A percentile compares a stretch with the other conserved stretches of the same genome.
Conservation (phyloP, 2,113 vertebrate genomes). For the Cettia cetti region DNA sequence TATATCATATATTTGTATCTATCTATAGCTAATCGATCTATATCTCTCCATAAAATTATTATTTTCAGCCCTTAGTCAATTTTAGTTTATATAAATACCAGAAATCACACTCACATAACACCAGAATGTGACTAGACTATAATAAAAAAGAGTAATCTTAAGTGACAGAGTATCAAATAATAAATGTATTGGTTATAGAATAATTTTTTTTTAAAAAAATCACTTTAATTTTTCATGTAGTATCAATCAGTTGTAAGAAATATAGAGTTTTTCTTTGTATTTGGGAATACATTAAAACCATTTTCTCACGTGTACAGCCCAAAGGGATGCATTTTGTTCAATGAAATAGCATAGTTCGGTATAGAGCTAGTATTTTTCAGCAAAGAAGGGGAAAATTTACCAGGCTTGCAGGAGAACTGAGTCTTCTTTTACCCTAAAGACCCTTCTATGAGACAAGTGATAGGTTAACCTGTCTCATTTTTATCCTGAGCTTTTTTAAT, state of each 20-base stretch:
- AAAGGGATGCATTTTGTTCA: neutral
- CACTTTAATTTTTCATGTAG: neutral
- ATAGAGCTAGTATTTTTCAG: neutral
- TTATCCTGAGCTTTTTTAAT: slow-evolving; percentile 29
- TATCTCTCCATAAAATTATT: neutral
- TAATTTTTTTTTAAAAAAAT: neutral
- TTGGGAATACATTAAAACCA: neutral
- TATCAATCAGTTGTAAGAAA: neutral
- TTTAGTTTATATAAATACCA: slow-evolving; percentile 11
- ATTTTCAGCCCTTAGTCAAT: neutral
- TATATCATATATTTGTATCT: neutral
- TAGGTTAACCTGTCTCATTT: slow-evolving; percentile 32
- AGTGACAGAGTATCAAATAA: neutral
- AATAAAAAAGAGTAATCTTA: neutral
- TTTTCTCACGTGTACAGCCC: neutral
- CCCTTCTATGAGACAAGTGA: neutral
- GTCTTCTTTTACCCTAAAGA: neutral
- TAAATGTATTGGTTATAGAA: neutral
- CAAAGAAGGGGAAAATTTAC: neutral
- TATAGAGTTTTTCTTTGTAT: neutral
- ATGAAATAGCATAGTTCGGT: neutral
- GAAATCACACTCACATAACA: neutral
- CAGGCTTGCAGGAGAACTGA: neutral
- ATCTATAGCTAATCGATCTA: neutral
- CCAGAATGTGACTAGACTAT: neutral